Conservation (phyloP, 2,888 invertebrate genomes). For the Cosmia pyralina region DNA sequence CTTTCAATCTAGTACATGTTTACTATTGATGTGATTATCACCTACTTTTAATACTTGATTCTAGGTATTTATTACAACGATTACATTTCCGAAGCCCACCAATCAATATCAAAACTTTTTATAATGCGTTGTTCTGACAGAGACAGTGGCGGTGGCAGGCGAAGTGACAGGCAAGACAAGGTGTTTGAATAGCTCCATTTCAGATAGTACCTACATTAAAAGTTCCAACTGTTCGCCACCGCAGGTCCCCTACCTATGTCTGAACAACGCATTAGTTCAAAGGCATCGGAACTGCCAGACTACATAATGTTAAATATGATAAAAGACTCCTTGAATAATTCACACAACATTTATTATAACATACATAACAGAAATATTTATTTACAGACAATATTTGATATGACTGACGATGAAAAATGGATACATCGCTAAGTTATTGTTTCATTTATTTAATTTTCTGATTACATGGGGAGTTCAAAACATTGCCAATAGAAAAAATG, state of each 20-base stretch:
- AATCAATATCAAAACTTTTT: neutral
- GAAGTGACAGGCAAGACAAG: neutral
- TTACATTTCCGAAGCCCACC: conserved; percentile 8
- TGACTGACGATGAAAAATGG: conserved; percentile 57
- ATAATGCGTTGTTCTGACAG: neutral
- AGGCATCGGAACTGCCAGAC: conserved; percentile 52
- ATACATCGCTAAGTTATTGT: conserved; percentile 6
- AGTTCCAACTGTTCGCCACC: neutral
- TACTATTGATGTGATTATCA: neutral
- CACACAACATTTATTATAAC: conserved; percentile 58
- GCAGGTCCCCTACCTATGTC: neutral
- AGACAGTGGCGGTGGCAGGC: neutral
- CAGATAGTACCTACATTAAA: neutral
- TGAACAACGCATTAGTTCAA: neutral
- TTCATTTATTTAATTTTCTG: conserved; percentile 9
- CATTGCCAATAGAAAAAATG: conserved; percentile 41
- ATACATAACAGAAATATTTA: conserved; percentile 54
- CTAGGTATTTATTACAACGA: conserved; percentile 14
- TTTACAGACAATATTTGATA: conserved; percentile 63
- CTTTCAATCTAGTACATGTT: conserved; percentile 13
- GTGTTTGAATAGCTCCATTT: neutral
- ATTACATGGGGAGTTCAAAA: conserved; percentile 23
- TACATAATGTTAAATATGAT: conserved; percentile 47
- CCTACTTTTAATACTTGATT: conserved; percentile 6
- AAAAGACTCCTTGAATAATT: conserved; percentile 47